Evolutionary conservation across 1,140 invertebrate genomes (phyloP).

Genomic region (Marisa cornuarietis): DNA sequence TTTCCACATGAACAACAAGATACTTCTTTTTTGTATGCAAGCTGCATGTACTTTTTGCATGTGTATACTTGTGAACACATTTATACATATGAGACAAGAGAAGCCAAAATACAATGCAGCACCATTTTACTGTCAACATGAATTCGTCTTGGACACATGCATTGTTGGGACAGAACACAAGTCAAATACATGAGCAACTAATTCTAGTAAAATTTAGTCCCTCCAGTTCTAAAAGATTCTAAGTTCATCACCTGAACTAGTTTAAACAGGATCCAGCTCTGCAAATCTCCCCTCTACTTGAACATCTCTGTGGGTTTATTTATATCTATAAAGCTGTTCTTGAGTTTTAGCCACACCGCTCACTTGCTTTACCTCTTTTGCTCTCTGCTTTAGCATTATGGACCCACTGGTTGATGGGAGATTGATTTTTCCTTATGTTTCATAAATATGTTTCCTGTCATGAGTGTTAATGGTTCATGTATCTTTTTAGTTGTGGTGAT

Average conservation of each 20-base stretch:
- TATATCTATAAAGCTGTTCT: too few species aligned
- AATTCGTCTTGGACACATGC: background rate
- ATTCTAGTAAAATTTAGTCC: background rate
- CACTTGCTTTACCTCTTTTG: too few species aligned
- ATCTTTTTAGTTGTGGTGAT: too few species aligned
- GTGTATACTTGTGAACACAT: background rate
- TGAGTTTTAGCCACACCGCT: too few species aligned
- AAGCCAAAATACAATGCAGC: background rate
- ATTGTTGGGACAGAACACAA: background rate
- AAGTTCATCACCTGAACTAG: too few species aligned
- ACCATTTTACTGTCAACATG: background rate
- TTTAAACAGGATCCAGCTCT: background rate
- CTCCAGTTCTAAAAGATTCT: too few species aligned
- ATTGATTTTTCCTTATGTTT: too few species aligned
- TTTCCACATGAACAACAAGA: background rate
- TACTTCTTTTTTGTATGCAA: constrained; percentile 7
- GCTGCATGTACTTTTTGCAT: background rate
- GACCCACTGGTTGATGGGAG: too few species aligned
- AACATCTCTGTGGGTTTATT: background rate
- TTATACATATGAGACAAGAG: background rate
- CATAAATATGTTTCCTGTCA: too few species aligned
- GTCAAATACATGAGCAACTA: background rate
- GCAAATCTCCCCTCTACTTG: background rate
- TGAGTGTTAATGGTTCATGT: too few species aligned
- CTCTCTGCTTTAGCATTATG: too few species aligned